Percentiles rank a stretch among this genome's conserved stretches.
Conservation (phyloP, 2,888 invertebrate species). For the Lumbricus terrestris region DNA sequence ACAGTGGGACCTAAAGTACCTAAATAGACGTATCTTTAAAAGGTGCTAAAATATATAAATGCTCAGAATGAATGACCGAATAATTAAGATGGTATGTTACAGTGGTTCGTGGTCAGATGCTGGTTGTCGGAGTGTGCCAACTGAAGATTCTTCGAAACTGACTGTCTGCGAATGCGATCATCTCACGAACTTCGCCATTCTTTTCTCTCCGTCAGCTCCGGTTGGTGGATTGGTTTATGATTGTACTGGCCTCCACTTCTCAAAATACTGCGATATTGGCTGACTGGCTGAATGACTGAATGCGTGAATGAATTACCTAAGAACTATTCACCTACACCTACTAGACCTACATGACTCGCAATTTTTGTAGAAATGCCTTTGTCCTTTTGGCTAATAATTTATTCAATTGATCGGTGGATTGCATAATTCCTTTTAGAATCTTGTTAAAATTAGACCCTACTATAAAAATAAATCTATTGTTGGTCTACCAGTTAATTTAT, state of each 20-base stretch:
- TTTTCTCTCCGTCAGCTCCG: constrained; percentile 33
- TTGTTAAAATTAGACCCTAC: neutral
- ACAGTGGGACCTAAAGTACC: too few species aligned
- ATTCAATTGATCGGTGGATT: neutral
- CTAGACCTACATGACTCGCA: neutral
- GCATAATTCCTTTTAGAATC: neutral
- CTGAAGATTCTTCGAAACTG: neutral
- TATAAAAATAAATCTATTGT: neutral
- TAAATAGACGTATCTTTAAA: neutral
- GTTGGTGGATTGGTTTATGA: constrained; percentile 20
- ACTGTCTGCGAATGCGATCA: constrained; percentile 37
- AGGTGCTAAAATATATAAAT: neutral
- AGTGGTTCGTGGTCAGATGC: constrained; percentile 35
- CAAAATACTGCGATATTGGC: neutral
- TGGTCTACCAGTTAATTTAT: too few species aligned
- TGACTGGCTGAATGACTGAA: too few species aligned
- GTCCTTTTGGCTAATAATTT: neutral
- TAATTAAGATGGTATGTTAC: neutral
- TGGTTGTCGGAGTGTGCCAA: constrained; percentile 27
- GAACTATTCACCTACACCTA: neutral
- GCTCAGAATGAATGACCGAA: too few species aligned
- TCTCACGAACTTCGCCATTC: constrained; percentile 40
- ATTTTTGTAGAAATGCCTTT: neutral
- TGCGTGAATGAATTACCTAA: neutral
- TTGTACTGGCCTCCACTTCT: neutral